Conservation (phyloP, 2,113 vertebrate genomes). For the Sprattus sprattus region DNA sequence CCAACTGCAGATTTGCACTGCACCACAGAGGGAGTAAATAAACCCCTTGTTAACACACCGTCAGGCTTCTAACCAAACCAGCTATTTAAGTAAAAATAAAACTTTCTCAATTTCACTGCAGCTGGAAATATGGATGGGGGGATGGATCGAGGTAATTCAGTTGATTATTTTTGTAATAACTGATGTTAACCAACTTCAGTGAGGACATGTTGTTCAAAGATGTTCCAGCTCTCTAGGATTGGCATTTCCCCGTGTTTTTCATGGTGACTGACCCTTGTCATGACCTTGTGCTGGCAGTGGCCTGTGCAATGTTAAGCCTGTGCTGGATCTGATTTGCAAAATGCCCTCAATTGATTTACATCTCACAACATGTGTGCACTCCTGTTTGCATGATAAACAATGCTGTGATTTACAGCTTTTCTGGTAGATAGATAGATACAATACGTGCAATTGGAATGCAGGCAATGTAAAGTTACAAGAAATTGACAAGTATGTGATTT, state of each 20-base stretch:
- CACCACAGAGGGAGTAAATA: slow-evolving; percentile 1
- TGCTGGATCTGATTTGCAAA: neutral
- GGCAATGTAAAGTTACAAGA: neutral
- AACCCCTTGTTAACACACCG: slow-evolving; percentile 14
- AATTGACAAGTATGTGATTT: neutral
- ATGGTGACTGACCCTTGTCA: neutral
- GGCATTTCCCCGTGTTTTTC: neutral
- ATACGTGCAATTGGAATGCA: neutral
- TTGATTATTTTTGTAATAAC: neutral
- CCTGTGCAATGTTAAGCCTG: neutral
- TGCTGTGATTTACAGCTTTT: neutral
- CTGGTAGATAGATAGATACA: neutral
- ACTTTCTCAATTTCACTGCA: neutral
- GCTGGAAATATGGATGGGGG: neutral
- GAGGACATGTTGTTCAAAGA: too few relatives aligned
- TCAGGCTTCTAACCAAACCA: neutral
- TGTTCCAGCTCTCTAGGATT: neutral
- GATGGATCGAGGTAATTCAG: neutral
- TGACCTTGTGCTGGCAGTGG: neutral
- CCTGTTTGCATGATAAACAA: neutral
- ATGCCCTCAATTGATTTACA: neutral
- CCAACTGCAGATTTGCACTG: slow-evolving; percentile 5
- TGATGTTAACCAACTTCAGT: neutral
- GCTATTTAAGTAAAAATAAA: neutral
- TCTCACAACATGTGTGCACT: slow-evolving; percentile 3